These are phyloP conservation scores for Steinernema feltiae DNA, from an alignment of 1,140 invertebrate genomes.

Conservation along the genomic window DNA sequence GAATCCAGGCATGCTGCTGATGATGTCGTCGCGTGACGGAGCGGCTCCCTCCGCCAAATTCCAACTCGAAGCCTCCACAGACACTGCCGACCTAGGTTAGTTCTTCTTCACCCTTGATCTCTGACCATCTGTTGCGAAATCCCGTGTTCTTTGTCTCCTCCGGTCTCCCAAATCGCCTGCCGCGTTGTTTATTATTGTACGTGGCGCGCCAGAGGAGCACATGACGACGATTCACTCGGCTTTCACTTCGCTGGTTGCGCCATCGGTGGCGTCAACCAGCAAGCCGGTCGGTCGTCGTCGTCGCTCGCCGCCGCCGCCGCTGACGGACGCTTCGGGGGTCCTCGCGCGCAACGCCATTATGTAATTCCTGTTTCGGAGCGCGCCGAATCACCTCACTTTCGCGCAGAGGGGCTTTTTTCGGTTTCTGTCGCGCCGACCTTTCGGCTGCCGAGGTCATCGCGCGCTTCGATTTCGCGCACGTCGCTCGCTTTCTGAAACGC, in stretches of 20 bases:
- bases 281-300: background rate
- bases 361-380: slow-evolving; percentile 6
- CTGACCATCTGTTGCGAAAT: background rate
- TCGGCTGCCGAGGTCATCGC: slow-evolving; percentile 1
- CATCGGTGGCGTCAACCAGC: background rate
- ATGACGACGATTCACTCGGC: background rate
- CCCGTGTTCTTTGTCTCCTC: background rate
- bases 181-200: slow-evolving; percentile 10
- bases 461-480: slow-evolving; percentile 3
- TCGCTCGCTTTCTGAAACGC: slow-evolving; percentile 7
- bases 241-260: slow-evolving; percentile 8
- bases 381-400: slow-evolving; percentile 8
- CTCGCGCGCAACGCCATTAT: background rate
- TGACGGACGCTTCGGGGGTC: background rate
- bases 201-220: background rate
- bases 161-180: background rate
- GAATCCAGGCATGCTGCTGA: slow-evolving; percentile 12
- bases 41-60: background rate
- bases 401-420: slow-evolving; percentile 8
- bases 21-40: background rate
- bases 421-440: background rate
- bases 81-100: slow-evolving; percentile 20
- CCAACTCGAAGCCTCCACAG: slow-evolving; percentile 14
- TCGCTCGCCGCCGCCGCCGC: too few relatives aligned
- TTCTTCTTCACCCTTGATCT: background rate